These are phyloP conservation scores for Scyliorhinus canicula DNA, from an alignment of 2,797 vertebrate genomes.

Conservation along the genomic window DNA sequence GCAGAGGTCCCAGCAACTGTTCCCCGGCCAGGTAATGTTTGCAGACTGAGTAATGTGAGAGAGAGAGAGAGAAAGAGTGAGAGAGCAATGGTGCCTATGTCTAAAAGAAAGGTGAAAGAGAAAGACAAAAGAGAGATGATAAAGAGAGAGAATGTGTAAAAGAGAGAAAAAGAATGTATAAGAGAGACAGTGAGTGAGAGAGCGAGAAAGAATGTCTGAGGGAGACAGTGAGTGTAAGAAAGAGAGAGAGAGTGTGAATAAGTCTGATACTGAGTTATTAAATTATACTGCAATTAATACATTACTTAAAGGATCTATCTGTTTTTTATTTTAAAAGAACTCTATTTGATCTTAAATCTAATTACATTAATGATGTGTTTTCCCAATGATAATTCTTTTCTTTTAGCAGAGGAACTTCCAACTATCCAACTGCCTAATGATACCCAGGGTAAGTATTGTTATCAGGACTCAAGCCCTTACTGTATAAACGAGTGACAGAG, in stretches of 20 bases:
- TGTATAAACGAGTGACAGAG: not conserved
- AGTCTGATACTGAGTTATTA: too few species aligned
- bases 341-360: not conserved
- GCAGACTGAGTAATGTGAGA: not conserved
- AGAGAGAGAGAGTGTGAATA: not conserved
- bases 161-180: too few species aligned
- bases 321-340: too few species aligned
- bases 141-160: too few species aligned
- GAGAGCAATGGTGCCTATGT: not conserved
- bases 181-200: not conserved
- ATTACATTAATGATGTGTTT: not conserved
- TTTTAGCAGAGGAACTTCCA: not conserved
- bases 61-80: not conserved
- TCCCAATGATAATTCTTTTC: not conserved
- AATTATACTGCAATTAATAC: not conserved
- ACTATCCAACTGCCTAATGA: not conserved
- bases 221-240: not conserved
- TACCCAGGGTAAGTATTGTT: not conserved
- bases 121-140: not conserved
- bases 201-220: not conserved
- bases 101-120: not conserved
- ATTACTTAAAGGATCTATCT: not conserved
- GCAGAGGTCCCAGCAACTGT: not conserved
- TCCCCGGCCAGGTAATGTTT: not conserved
- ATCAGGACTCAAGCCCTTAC: not conserved